Conservation (phyloP, 2,113 vertebrate species). For the Muntiacus muntjak region DNA sequence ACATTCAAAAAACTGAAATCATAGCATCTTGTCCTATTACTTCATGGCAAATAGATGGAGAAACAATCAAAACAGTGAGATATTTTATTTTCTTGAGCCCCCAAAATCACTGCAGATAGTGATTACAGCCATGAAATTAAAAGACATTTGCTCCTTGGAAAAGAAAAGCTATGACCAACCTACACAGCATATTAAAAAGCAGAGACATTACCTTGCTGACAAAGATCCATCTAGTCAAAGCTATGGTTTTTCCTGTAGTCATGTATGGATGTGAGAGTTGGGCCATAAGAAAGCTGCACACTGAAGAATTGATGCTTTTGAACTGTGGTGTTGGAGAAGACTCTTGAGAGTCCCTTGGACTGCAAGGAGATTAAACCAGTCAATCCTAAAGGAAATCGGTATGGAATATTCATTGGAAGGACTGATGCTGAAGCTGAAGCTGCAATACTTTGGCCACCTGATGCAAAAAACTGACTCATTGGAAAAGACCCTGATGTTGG, state of each 20-base stretch:
- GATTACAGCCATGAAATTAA: background rate
- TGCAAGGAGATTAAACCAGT: background rate
- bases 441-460: background rate
- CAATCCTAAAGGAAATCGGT: background rate
- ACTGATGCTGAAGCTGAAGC: background rate
- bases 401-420: background rate
- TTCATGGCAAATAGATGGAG: background rate
- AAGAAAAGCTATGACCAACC: background rate
- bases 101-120: background rate
- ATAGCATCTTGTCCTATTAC: background rate
- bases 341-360: background rate
- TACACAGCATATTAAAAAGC: background rate
- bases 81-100: background rate
- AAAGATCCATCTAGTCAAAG: background rate
- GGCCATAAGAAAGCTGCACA: background rate
- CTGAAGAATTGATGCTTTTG: background rate
- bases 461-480: background rate
- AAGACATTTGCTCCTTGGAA: background rate
- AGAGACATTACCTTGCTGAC: background rate
- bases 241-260: background rate
- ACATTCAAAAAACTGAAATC: background rate
- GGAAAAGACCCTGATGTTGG: background rate
- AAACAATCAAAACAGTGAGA: background rate
- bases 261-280: background rate
- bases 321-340: background rate